Conservation (phyloP, 2,797 vertebrate species). For the Octomys mimax region DNA sequence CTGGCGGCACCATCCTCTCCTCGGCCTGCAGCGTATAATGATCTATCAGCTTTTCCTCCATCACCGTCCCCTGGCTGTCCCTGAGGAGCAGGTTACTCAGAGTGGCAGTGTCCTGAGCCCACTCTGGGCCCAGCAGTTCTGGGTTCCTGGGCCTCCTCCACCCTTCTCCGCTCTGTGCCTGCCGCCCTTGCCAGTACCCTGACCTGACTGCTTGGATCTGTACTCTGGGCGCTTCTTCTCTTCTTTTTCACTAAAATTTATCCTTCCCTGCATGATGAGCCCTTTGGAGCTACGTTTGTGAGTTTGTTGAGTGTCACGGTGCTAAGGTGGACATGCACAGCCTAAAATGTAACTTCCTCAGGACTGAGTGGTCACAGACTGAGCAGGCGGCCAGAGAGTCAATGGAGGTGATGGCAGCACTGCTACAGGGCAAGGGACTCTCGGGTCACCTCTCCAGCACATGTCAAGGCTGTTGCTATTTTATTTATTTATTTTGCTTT, state of each 20-base stretch:
- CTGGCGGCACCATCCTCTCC: not conserved
- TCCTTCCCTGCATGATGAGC: not conserved
- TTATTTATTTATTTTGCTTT: too few relatives aligned
- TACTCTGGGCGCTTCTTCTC: not conserved
- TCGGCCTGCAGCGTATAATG: not conserved
- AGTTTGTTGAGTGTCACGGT: not conserved
- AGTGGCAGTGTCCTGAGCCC: too few relatives aligned
- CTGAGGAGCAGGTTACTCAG: not conserved
- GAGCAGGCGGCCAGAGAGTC: not conserved
- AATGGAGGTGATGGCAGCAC: not conserved
- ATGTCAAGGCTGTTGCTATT: not conserved
- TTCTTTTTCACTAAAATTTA: slow-evolving; percentile 35
- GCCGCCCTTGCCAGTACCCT: not conserved
- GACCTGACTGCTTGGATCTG: not conserved
- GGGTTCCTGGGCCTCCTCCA: not conserved
- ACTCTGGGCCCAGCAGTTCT: too few relatives aligned
- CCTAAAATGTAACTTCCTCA: not conserved
- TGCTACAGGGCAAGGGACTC: not conserved
- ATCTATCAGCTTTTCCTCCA: not conserved
- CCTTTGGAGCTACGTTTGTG: not conserved
- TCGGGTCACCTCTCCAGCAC: not conserved
- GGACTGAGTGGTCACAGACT: too few relatives aligned
- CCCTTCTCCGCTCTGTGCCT: not conserved
- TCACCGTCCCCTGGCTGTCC: not conserved
- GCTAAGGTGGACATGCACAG: not conserved